Evolutionary conservation across 2,888 invertebrate species (phyloP), one percentile per base, ranked within the genome.

Genomic region (Ophion costatus): DNA sequence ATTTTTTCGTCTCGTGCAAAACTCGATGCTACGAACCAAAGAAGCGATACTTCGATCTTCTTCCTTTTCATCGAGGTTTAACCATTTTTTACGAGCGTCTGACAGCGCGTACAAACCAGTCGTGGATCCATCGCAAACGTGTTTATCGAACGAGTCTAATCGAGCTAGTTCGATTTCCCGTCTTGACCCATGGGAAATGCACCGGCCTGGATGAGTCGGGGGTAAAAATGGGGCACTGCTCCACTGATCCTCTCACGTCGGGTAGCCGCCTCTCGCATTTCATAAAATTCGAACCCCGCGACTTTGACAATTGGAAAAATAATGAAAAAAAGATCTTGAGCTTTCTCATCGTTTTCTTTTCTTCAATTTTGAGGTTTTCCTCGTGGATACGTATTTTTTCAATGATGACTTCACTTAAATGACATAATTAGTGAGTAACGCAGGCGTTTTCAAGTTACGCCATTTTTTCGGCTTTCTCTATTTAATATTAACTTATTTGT

Each of bases 101-200:
- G 14, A 78, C 38, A 75, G 29, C 61, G 63, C 67, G 64, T 69
- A 59, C 51, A 77, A 84, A 84, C 81, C 81, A 78, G 84, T 82
- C 73, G 69, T 79, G 56, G 61, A 77, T 77, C 10, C 7, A 29
- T 73, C 14, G n/a, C n/a, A 69, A 24, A 81, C 57, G 79, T 59
- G 57, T 79, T 67, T 73, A 69, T 82, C 74, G 82, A 79, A 75
- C 69, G 51, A 38, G 77, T 67, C 73, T 73, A 74, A 45, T 77
- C 81, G 81, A 70, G 69, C 74, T 51, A 78, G 81, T 80, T 84
- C 56, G 66, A 51, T 81, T 78, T 84, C 75, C 75, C 70, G 75
- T 75, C 64, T 75, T 59, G 42, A n/a, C 38, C 17, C 24, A 17
- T 56, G 51, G 51, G 57, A 66, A 14, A 75, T 38, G 38, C 11